A percentile compares a stretch with the other conserved stretches of the same genome.
Evolutionary conservation across 2,113 vertebrate species (phyloP).

Genomic region (Pipa parva): DNA sequence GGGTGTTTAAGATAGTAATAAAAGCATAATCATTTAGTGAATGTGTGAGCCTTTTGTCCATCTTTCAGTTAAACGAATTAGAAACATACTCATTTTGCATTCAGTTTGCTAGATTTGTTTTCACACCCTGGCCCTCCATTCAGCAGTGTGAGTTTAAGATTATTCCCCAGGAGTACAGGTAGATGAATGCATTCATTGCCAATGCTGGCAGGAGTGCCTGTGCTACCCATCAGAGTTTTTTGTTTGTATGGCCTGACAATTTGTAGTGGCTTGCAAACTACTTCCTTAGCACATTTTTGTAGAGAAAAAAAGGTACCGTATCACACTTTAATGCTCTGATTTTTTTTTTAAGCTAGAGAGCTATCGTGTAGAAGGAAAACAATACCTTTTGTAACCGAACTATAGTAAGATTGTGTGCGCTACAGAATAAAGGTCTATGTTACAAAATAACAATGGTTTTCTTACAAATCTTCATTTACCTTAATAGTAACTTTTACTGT

Average conservation of each 20-base stretch:
- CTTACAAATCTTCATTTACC: too few relatives aligned
- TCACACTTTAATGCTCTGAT: too few relatives aligned
- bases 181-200: not conserved
- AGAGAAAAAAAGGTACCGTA: not conserved
- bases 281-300: not conserved
- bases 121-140: not conserved
- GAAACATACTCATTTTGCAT: not conserved
- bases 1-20: too few relatives aligned
- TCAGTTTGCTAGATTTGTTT: not conserved
- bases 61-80: not conserved
- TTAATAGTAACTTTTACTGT: too few relatives aligned
- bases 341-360: too few relatives aligned
- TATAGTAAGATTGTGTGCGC: too few relatives aligned
- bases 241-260: too few relatives aligned
- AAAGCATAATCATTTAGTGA: not conserved
- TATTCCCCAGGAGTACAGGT: not conserved
- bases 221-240: too few relatives aligned
- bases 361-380: too few relatives aligned
- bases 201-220: not conserved
- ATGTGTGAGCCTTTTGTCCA: not conserved
- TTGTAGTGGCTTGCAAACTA: not conserved
- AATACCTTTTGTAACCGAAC: too few relatives aligned
- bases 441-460: too few relatives aligned
- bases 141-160: not conserved
- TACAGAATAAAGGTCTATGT: too few relatives aligned